Evolutionary conservation across 1,140 invertebrate genomes (phyloP), one percentile per base, ranked within the genome.

Genomic region (Argopecten irradians): DNA sequence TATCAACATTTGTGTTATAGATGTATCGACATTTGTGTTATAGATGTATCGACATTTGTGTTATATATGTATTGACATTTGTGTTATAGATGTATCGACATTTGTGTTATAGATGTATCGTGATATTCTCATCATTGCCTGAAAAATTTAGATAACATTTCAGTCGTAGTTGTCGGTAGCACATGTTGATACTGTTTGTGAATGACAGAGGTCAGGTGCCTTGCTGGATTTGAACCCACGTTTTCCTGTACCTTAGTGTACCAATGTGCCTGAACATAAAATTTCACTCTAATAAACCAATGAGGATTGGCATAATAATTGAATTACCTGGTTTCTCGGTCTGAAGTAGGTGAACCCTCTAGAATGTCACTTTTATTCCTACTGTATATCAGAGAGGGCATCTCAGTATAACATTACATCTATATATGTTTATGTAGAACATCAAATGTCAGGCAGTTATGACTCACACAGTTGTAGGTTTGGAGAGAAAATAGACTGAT

Each of bases 331-430:
- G 55, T n/a, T 71, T 71, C 36, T 39, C 55, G 7, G n/a, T 28
- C 55, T 71, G 55, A 71, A 28, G 55, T 71, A 71, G 8, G 55
- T 71, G 55, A 71, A n/a, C 55, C 55, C 55, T 71, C n/a, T 28
- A 71, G 55, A n/a, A 28, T 71, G 55, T 71, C 55, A 71, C 55
- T 71, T 71, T 71, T 71, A 71, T 71, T 71, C 11, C 55, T 71
- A 22, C 22, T 28, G 55, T 71, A 71, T 71, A 71, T 71, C 55
- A n/a, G 22, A 28, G n/a, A 28, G 55, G 11, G 8, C 22, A 71
- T 71, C 22, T n/a, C 22, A 46, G 43, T 46, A 46, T 39, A 11
- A 5, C 13, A 2, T 2, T 46, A 28, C 55, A 71, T 3, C 8
- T 28, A 28, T 28, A 22, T n/a, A 1, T 71, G 55, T n/a, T n/a